phyloP scores from a whole-genome alignment of 2,888 invertebrate genomes.

The Bimastos eiseni region DNA sequence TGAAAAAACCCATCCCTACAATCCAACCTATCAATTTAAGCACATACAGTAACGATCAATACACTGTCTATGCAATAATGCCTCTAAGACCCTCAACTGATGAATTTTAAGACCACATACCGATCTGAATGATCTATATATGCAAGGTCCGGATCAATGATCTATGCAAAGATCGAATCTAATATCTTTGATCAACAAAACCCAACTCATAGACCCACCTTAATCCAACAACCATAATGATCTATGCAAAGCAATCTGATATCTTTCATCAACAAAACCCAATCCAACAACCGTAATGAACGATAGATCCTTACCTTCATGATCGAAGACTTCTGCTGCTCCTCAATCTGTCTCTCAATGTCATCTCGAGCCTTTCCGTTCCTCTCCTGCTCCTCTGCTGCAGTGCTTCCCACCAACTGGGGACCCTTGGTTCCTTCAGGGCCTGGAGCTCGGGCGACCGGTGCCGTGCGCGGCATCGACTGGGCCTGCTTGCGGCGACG shows the following conservation, averaged over 20 bases:
- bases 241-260: not conserved
- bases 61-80: too few species aligned
- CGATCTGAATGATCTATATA: too few species aligned
- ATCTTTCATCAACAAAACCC: too few species aligned
- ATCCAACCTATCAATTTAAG: too few species aligned
- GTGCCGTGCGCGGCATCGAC: slow-evolving; percentile 58
- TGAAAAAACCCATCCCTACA: too few species aligned
- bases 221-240: not conserved
- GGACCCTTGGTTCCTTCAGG: slow-evolving; percentile 20
- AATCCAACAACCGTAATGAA: too few species aligned
- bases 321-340: slow-evolving; percentile 79
- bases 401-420: not conserved
- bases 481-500: slow-evolving; percentile 65
- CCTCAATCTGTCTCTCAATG: slow-evolving; percentile 67
- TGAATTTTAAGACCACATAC: too few species aligned
- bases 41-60: too few species aligned
- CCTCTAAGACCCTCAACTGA: too few species aligned
- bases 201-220: not conserved
- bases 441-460: slow-evolving; percentile 43
- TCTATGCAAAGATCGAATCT: not conserved
- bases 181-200: not conserved
- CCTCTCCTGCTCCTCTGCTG: slow-evolving; percentile 3
- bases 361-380: slow-evolving; percentile 44
- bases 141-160: too few species aligned
- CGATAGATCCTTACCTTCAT: slow-evolving; percentile 73